Evolutionary conservation across 2,888 invertebrate genomes (phyloP), one percentile per base, ranked within the genome.

Genomic region (Philopedon plagiatum): DNA sequence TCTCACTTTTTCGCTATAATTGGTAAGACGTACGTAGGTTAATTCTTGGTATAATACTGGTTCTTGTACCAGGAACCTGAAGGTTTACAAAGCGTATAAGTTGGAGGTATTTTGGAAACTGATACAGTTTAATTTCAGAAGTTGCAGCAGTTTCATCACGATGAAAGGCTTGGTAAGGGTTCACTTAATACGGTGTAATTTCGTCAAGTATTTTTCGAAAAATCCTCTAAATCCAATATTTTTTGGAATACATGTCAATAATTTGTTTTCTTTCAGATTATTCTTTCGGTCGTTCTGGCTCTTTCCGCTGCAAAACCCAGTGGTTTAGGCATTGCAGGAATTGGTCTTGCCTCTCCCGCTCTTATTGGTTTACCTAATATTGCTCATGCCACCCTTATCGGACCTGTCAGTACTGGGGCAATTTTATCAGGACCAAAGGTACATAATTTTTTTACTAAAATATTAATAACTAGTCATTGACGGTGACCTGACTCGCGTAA

Each of bases 101-200:
- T 41, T 44, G 29, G 41, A 66, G 61, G 49, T 69, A 29, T 23
- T 44, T 26, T 21, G 29, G 49, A 67, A 34, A 41, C 18, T 15
- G 60, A 13, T 32, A 67, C 54, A 46, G 54, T 58, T 15, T 29
- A 34, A 44, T 66, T 41, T 13, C 15, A 11, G n/a, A 34, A 58
- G 8, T 61, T 56, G 21, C 9, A 69, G 60, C 66, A 66, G 61
- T 71, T 61, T 65, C 66, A 66, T 13, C 23, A 65, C 21, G 34
- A 71, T 71, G 65, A 71, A 66, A 71, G 56, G 62, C 66, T 71
- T 71, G 51, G 71, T 71, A 66, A 71, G 71, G 23, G 5, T 5
- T 5, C 23, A 15, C 15, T 13, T 11, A 21, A 18, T 9, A n/a
- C n/a, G n/a, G n/a, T n/a, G n/a, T n/a, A n/a, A n/a, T n/a, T n/a